phyloP scores from a whole-genome alignment of 1,140 invertebrate genomes.

The Brachionus manjavacas region DNA sequence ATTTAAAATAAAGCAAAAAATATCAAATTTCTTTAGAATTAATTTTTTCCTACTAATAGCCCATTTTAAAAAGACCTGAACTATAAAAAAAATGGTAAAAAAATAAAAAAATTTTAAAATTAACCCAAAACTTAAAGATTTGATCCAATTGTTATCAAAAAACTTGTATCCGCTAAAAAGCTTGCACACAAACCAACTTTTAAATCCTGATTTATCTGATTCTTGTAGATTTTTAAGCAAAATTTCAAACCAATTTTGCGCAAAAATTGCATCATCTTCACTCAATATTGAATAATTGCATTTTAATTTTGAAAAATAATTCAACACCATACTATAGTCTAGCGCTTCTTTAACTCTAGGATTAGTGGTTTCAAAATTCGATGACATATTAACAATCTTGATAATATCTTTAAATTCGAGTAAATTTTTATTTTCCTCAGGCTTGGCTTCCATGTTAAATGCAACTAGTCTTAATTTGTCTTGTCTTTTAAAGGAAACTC shows the following conservation, averaged over 20 bases:
- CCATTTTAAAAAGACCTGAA: neutral
- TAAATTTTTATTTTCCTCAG: neutral
- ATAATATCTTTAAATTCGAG: neutral
- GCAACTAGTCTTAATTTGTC: neutral
- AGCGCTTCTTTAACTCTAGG: neutral
- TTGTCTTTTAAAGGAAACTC: neutral
- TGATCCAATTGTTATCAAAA: conserved; percentile 18
- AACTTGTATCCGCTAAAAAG: conserved; percentile 25
- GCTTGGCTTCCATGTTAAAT: neutral
- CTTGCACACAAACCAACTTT: neutral
- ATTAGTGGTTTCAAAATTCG: neutral
- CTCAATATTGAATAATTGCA: neutral
- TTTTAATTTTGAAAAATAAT: conserved; percentile 10
- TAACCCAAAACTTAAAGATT: neutral
- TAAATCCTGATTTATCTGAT: neutral
- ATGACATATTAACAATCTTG: conserved; percentile 5
- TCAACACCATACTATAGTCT: neutral
- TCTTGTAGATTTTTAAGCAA: neutral
- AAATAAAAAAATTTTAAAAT: neutral
- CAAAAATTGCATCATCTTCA: conserved; percentile 30
- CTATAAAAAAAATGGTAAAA: neutral
- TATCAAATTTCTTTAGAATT: neutral
- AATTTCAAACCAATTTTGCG: neutral
- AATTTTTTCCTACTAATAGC: neutral
- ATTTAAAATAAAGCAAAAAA: neutral